Base-by-base conservation (phyloP, 2,113 vertebrate species). In the Brachypteracias leptosomus region DNA sequence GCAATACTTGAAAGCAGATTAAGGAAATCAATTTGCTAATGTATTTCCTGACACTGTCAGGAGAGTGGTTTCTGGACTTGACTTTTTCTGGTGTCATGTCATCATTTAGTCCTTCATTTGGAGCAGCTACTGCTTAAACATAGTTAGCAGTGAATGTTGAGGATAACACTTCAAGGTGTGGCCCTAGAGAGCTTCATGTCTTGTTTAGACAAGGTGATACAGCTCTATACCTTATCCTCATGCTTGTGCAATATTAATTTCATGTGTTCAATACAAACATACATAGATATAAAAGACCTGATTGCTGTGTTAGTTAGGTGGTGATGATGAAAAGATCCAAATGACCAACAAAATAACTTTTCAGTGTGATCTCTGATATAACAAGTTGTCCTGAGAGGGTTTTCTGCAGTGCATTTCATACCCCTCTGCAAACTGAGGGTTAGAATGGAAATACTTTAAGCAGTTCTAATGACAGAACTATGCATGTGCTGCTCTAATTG, bases 281-380 rank as follows among this genome's bases (percentile, higher is more conserved):
- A 19, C 10, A 4, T 3, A 21, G 2, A 17, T 1, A 19, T 31
- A 6, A 24, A 18, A 31, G 9, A 6, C 10, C 3, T 18, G 22
- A 22, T 49, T 81, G 24, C 12, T n/a, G 13, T 68, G 35, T 40
- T 79, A 36, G 31, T 47, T 72, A 58, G n/a, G 13, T 63, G 78
- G 15, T 75, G 28, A 40, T 58, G 68, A 31, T 89, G 38, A 49
- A 65, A 75, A 65, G 40, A 44, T 4, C 28, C 18, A 20, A 24
- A 61, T 68, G 65, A 36, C 57, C 70, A 72, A 2, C 15, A 12
- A 24, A 68, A 29, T 51, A 77, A 47, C 33, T 57, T 68, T 16
- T 31, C 38, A 1, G 0, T 72, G 44, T 94, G 16, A 46, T 92
- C 24, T 59, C 0, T 44, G 57, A 33, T 42, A 17, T 13, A 66